Base-by-base conservation (phyloP, 2,797 vertebrate genomes). In the Ficedula albicollis region DNA sequence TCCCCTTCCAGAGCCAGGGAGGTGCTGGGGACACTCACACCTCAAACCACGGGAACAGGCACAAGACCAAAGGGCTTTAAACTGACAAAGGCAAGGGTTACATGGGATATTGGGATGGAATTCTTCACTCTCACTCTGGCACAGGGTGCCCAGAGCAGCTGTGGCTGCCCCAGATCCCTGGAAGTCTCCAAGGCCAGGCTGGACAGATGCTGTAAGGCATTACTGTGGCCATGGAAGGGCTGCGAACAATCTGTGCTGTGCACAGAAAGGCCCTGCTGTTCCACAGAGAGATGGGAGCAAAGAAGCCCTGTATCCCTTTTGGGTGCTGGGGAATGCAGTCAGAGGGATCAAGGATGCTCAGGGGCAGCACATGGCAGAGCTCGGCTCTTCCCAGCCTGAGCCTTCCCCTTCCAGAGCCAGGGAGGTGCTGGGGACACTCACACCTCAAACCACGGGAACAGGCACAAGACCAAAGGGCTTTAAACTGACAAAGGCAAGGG, bases 361-460 rank as follows among this genome's bases (percentile, higher is more conserved):
- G 34, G 34, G 46, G 36, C 9, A 18, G 56, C 62, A 21, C 21
- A 12, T 3, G 9, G 79, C 41, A 69, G 21, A 15, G 56, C 27
- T 10, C 83, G 64, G 70, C 48, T 32, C 64, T 10, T 54, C 55
- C 64, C 60, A 48, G 14, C 27, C 59, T 17, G 9, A 49, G n/a
- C 15, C 25, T 16, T 22, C 27, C 34, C 34, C 49, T 23, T 11
- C 22, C 54, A 41, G 55, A 55, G 10, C 34, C 38, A 25, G 23
- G 6, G 39, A 44, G 30, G 10, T 2, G 25, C 55, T 34, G 48
- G 7, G 51, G 26, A 7, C 69, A 41, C 66, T 5, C 29, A 2
- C 19, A 5, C 38, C 39, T 11, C 49, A 17, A 55, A 44, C 39
- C 58, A 10, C 0, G 0, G 14, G 23, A 25, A n/a, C 18, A 38